Evolutionary conservation across 1,140 invertebrate genomes (phyloP).

Genomic region (Amphibalanus amphitrite): DNA sequence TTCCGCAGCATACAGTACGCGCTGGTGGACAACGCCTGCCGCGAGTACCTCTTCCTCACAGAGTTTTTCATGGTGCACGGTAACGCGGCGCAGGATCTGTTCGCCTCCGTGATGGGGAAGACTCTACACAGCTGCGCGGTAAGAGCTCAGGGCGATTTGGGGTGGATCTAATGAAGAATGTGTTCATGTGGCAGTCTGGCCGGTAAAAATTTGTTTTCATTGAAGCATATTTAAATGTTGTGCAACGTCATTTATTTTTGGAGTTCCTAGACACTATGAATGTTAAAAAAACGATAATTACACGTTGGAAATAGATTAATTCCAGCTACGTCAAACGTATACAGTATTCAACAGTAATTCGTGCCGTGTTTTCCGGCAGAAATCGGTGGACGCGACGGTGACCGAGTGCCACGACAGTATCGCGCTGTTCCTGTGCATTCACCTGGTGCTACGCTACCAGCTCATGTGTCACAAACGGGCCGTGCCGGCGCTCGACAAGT

Average conservation of each 20-base stretch:
- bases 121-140: constrained; percentile 61
- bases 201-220: too few relatives aligned
- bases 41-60: constrained; percentile 88
- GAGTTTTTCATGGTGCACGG: constrained; percentile 84
- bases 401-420: constrained; percentile 86
- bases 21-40: constrained; percentile 90
- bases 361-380: constrained; percentile 39
- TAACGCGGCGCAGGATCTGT: constrained; percentile 71
- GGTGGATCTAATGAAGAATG: too few relatives aligned
- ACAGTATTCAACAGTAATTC: too few relatives aligned
- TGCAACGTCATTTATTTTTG: too few relatives aligned
- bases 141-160: constrained; percentile 23
- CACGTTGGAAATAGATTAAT: too few relatives aligned
- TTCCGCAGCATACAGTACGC: constrained; percentile 95
- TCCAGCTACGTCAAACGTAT: too few relatives aligned
- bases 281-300: too few relatives aligned
- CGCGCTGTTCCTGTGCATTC: constrained; percentile 85
- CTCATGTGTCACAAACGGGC: constrained; percentile 84
- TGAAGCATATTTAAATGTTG: too few relatives aligned
- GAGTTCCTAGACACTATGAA: too few relatives aligned
- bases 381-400: constrained; percentile 79
- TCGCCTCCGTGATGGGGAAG: constrained; percentile 84
- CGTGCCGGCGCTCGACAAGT: constrained; percentile 81
- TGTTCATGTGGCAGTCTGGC: too few relatives aligned
- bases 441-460: constrained; percentile 81